phyloP scores from a whole-genome alignment of 2,113 vertebrate species.

The Morone chrysops region DNA sequence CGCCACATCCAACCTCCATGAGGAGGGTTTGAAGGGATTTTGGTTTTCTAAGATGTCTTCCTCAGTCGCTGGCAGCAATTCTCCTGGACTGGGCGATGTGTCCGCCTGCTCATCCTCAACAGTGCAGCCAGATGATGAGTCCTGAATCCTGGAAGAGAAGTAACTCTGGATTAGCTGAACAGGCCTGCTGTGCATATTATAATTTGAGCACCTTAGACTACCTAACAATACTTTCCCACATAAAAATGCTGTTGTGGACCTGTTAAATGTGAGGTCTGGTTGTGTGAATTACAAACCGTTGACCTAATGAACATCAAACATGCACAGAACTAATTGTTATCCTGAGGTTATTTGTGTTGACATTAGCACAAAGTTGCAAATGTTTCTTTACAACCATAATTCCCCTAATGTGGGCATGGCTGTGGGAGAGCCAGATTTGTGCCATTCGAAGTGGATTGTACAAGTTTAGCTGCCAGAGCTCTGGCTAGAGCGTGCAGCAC shows the following conservation, averaged over 20 bases:
- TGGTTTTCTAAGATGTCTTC: constrained; percentile 25
- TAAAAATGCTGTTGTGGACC: neutral
- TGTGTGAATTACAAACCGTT: neutral
- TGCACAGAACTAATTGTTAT: neutral
- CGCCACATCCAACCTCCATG: constrained; percentile 53
- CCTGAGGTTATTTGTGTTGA: neutral
- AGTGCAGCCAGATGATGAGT: constrained; percentile 33
- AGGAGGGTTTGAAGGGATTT: constrained; percentile 53
- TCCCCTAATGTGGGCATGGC: neutral
- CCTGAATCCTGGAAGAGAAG: constrained; percentile 66
- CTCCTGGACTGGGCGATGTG: neutral
- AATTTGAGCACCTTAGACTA: neutral
- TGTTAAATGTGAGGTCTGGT: neutral
- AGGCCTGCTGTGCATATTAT: neutral
- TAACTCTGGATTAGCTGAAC: neutral
- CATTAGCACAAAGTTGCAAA: neutral
- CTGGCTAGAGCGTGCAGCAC: neutral
- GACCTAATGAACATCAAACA: neutral
- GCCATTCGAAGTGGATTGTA: neutral
- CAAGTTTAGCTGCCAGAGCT: neutral
- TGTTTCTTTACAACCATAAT: neutral
- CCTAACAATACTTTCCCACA: neutral
- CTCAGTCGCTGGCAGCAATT: constrained; percentile 19
- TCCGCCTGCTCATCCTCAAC: constrained; percentile 43
- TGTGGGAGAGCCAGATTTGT: too few relatives aligned